Percentiles rank a stretch among this genome's conserved stretches.
Conservation (phyloP, 37 sponge, comb jelly and placozoan species). For the Chondrosia reniformis region DNA sequence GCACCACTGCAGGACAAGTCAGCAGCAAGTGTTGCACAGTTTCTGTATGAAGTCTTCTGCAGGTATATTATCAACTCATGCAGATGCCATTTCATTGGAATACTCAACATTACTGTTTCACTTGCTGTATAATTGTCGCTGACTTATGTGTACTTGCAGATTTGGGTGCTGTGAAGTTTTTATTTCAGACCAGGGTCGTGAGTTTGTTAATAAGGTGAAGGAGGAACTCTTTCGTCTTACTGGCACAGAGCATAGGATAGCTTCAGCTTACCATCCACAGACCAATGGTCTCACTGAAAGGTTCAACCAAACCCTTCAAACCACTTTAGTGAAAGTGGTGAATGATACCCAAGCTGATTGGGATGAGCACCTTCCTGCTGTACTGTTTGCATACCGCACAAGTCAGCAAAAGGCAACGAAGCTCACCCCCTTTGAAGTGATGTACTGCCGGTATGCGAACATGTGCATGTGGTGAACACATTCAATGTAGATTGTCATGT, state of each 20-base stretch:
- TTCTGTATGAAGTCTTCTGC: conserved; percentile 13
- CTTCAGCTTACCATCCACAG: too few species aligned
- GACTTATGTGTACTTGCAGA: not conserved
- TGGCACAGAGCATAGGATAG: too few species aligned
- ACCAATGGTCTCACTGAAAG: too few species aligned
- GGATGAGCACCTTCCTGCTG: conserved; percentile 4
- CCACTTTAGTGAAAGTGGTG: too few species aligned
- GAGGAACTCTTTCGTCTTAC: too few species aligned
- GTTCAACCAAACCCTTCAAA: too few species aligned
- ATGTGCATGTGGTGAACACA: too few species aligned
- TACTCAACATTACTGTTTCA: not conserved
- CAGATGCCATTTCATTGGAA: not conserved
- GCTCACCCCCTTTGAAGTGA: conserved; percentile 17
- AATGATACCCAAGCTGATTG: too few species aligned
- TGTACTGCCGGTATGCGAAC: conserved; percentile 14
- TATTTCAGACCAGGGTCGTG: conserved; percentile 28
- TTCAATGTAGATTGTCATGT: too few species aligned
- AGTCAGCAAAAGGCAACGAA: conserved; percentile 20
- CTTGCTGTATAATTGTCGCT: not conserved
- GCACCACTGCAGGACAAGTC: conserved; percentile 21
- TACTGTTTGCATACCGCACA: conserved; percentile 29
- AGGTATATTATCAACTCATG: not conserved
- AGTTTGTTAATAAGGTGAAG: too few species aligned
- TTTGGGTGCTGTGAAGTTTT: conserved; percentile 29
- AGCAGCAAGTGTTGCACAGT: conserved; percentile 19